phyloP scores from a whole-genome alignment of 2,113 vertebrate species.

The Cyphomyrus discorhynchus region DNA sequence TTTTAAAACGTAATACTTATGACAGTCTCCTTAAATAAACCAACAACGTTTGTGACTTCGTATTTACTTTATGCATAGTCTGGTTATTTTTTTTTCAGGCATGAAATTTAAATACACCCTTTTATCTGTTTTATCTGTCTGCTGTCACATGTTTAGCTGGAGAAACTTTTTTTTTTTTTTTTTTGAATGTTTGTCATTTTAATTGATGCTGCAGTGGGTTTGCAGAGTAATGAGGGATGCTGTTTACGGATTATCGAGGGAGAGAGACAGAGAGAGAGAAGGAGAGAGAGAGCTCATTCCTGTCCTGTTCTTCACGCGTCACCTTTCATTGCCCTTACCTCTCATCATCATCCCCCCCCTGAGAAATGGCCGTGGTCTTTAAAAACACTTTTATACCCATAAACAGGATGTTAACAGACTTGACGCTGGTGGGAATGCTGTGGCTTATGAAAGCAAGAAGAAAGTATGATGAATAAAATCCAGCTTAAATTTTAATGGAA shows the following conservation, averaged over 20 bases:
- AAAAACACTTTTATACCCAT: background rate
- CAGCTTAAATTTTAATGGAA: background rate
- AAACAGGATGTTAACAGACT: background rate
- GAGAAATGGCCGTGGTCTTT: background rate
- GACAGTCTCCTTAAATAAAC: background rate
- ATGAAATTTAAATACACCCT: background rate
- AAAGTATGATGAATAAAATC: background rate
- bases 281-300: background rate
- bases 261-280: background rate
- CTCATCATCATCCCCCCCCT: background rate
- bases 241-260: background rate
- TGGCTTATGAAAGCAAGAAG: background rate
- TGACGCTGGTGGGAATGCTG: background rate
- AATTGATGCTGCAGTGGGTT: background rate
- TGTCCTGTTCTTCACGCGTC: background rate
- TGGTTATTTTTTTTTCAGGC: background rate
- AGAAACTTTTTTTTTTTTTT: background rate
- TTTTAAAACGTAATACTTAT: background rate
- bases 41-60: background rate
- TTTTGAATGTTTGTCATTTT: background rate
- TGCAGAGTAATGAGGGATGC: background rate
- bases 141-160: background rate
- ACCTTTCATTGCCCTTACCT: background rate
- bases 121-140: background rate
- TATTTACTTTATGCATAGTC: background rate